Percentiles rank a stretch among this genome's conserved stretches.
phyloP scores from a whole-genome alignment of 2,113 vertebrate genomes.

The Arizona elegans region DNA sequence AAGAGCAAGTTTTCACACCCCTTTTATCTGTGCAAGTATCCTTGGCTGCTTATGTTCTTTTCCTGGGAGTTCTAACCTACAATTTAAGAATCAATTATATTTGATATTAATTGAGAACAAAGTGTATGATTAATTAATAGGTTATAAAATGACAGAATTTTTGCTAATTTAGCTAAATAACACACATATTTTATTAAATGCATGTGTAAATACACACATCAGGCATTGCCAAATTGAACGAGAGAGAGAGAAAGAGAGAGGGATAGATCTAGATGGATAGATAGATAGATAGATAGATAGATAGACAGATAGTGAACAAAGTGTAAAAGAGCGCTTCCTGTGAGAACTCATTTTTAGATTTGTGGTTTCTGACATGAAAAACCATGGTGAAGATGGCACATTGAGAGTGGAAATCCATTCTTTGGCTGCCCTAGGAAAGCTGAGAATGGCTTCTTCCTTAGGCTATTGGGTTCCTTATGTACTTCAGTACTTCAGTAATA shows the following conservation, averaged over 20 bases:
- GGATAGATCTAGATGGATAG: no score
- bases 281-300: no score
- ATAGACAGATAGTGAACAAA: neutral
- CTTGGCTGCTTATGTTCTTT: neutral
- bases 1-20: neutral
- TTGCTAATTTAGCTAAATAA: neutral
- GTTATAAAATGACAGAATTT: neutral
- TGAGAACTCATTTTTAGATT: neutral
- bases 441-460: neutral
- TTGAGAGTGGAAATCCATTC: neutral
- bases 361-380: neutral
- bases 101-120: neutral
- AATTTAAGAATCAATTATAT: neutral
- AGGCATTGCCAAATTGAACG: neutral
- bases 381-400: neutral
- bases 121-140: neutral
- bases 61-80: neutral
- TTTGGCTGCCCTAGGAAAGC: neutral
- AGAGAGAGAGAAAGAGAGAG: neutral
- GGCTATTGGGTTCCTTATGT: neutral
- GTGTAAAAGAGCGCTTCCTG: neutral
- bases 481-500: neutral
- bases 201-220: neutral
- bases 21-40: neutral
- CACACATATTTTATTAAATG: neutral